These are phyloP conservation scores for Brachystomella parvula DNA, from an alignment of 1,140 invertebrate species.

Conservation along the genomic window DNA sequence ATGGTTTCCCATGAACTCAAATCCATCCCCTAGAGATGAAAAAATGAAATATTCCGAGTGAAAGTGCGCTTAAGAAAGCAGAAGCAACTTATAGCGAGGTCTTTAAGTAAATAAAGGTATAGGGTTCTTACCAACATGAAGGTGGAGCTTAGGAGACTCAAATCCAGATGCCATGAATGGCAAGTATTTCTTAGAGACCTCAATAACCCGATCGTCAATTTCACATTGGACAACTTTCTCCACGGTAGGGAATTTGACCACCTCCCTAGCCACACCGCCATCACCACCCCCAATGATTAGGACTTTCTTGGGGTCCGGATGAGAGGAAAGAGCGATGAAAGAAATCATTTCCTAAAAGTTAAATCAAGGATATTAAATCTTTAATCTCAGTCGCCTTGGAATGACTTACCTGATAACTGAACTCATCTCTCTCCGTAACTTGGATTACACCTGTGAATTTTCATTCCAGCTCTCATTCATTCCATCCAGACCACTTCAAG, in stretches of 20 bases:
- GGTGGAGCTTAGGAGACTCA: constrained; percentile 66
- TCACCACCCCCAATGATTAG: constrained; percentile 85
- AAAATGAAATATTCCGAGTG: too few species aligned
- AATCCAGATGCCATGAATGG: constrained; percentile 86
- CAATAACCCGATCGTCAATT: constrained; percentile 87
- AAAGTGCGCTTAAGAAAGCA: too few species aligned
- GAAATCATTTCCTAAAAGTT: constrained; percentile 98
- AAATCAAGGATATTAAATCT: background rate
- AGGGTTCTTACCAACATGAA: too few species aligned
- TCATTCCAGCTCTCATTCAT: too few species aligned
- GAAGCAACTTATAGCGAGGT: too few species aligned
- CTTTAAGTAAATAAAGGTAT: too few species aligned
- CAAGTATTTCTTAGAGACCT: constrained; percentile 80
- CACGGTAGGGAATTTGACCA: constrained; percentile 83
- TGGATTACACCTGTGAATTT: constrained; percentile 97
- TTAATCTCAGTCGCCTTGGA: background rate
- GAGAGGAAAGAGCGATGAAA: constrained; percentile 82
- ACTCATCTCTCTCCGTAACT: constrained; percentile 92
- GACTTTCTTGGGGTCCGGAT: constrained; percentile 84
- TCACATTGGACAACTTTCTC: constrained; percentile 84
- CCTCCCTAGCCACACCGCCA: constrained; percentile 93
- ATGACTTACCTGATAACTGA: constrained; percentile 83
- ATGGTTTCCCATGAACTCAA: constrained; percentile 86
- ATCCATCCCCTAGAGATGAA: constrained; percentile 94
- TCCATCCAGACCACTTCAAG: too few species aligned